Base-by-base conservation (phyloP, 2,888 invertebrate species). In the Ornithoptera alexandrae region DNA sequence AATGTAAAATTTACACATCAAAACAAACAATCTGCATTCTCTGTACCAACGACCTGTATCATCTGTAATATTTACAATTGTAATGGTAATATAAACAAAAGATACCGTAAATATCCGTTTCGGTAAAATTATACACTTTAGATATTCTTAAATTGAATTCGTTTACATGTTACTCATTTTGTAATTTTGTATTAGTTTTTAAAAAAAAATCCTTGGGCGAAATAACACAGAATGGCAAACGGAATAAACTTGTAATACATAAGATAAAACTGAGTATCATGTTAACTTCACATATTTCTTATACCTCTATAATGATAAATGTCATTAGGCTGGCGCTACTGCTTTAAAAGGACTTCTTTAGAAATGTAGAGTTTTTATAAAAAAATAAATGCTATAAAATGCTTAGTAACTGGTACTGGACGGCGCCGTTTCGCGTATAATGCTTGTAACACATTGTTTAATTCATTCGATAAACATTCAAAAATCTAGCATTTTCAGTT, bases 1-100 rank as follows among this genome's bases (percentile, higher is more conserved):
- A 73, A 60, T 73, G 74, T 72, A 72, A 71, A 50, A 71, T 73
- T 39, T 53, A 22, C 22, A 22, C 22, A 22, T 22, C 22, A 22
- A 22, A 22, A 22, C 22, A 1, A 22, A 22, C 22, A 22, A 22
- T 22, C 22, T 22, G 22, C 22, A 22, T 18, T 59, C 22, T 8
- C 15, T 50, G 12, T 70, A 66, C 62, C 69, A 50, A 18, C 50
- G 66, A 53, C 66, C 70, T 66, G 66, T 66, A 70, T 70, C 39
- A 57, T 36, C 42, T 18, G 6, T 53, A 24, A 46, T 59, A 58
- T 59, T 57, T 46, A 61, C 17, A 59, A 60, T 50, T 57, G 24
- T 62, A 36, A 60, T n/a, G 12, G 15, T 56, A 56, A 56, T n/a
- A 56, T 56, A 56, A 56, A n/a, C 17, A 18, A 57, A 10, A 57